Evolutionary conservation across 2,797 vertebrate genomes (phyloP), one percentile per base, ranked within the genome.

Genomic region (Schizopygopsis pylzovi): DNA sequence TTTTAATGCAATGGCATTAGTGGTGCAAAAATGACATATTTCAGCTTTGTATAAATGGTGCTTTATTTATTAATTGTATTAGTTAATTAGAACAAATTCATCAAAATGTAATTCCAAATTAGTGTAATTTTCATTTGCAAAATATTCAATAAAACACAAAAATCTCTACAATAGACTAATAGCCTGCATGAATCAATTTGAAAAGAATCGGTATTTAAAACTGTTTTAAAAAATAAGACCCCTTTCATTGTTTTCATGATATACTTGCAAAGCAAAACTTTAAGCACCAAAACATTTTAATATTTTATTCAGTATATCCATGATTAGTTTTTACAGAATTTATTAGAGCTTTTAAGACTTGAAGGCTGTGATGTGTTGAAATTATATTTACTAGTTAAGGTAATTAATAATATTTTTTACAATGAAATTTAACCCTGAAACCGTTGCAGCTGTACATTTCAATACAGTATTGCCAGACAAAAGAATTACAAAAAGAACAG

Each of bases 271-370:
- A 43, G 37, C 12, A 41, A 78, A 61, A 16, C 33, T 15, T 13
- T 41, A 78, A 78, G 37, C 7, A 61, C 12, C 20, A 18, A 45
- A 18, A n/a, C 15, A 25, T 0, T 5, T 6, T 59, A 0, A 79
- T 79, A 63, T 79, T 63, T 79, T 79, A 8, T 79, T 63, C 56
- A 20, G 37, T 45, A 61, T 61, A 4, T 25, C 7, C 76, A 6
- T 43, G 54, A 61, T 18, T 28, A 16, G 7, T 59, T 78, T 25
- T 25, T 73, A 28, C 13, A 16, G 6, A 16, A 28, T 25, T 16
- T 18, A 43, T 25, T 18, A n/a, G 13, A 61, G 12, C n/a, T 45
- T 15, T 79, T 39, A 56, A 77, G 75, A 77, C 73, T 13, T 56
- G 75, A 41, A 9, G 54, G n/a, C 37, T 61, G 54, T 56, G 11